Evolutionary conservation across 2,888 invertebrate species (phyloP), one percentile per base, ranked within the genome.

Genomic region (Magallana nippona): DNA sequence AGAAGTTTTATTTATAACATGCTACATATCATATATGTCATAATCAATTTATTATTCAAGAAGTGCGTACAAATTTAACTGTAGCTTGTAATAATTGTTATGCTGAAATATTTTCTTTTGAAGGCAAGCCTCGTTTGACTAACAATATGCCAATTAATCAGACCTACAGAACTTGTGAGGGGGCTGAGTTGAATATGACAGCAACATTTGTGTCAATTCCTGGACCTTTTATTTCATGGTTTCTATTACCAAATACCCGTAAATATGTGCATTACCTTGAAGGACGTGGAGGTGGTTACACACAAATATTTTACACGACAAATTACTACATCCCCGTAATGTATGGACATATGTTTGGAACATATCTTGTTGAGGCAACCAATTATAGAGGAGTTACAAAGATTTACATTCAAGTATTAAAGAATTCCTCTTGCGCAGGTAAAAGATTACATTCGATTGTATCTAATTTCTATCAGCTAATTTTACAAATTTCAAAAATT

Each of bases 161-260:
- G 22, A 63, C 63, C 63, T 63, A 63, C 13, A 63, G 63, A 19
- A 22, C 22, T 2, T 63, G 63, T 63, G 63, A 63, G 22, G 63
- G 63, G 27, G 19, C 63, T 11, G 27, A 22, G 22, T 13, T 63
- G 22, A 63, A 63, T 22, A 63, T 63, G 63, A 27, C 63, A 11
- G 63, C 63, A 10, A 11, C 22, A 10, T 63, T 63, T 63, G 27
- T 63, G 27, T 63, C 63, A 27, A 27, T 63, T 10, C 63, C 63
- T 2, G 63, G 63, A 22, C 19, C 22, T 13, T 1, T 2, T 2
- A 27, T 63, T 15, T 22, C 22, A 10, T 63, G 63, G 63, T 63
- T 27, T 27, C 22, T 1, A 22, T 15, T 63, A 27, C 63, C 63
- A 11, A 27, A 63, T 63, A 63, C 63, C 27, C 10, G 0, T 1